Evolutionary conservation across 2,113 vertebrate species (phyloP).

Genomic region (Erinaceus europaeus): DNA sequence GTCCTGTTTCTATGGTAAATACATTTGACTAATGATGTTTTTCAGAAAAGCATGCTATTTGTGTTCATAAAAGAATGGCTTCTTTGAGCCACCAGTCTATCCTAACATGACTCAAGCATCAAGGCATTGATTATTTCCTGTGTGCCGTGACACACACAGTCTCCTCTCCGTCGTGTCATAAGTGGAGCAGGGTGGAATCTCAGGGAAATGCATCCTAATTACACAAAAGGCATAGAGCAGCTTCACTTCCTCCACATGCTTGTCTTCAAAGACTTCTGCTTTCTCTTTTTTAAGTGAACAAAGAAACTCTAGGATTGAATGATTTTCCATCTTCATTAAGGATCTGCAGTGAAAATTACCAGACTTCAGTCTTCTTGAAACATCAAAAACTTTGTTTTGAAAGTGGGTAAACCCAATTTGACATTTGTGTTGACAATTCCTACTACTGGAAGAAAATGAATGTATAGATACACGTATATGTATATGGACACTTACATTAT

Average conservation of each 20-base stretch:
- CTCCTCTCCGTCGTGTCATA: not conserved
- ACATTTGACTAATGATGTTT: not conserved
- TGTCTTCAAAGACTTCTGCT: not conserved
- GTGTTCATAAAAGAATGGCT: slow-evolving; percentile 27
- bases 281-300: not conserved
- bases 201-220: not conserved
- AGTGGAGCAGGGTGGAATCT: not conserved
- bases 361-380: not conserved
- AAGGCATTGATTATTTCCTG: not conserved
- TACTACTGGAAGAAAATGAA: not conserved
- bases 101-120: not conserved
- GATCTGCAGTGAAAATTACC: not conserved
- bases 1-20: not conserved
- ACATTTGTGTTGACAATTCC: not conserved
- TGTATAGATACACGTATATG: not conserved
- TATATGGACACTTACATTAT: no score
- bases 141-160: not conserved
- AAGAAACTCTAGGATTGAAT: not conserved
- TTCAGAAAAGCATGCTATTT: slow-evolving; percentile 4
- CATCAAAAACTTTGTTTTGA: not conserved
- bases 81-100: not conserved
- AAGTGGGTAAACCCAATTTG: not conserved
- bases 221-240: not conserved
- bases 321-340: not conserved
- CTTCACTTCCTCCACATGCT: not conserved